Conservation (phyloP, 2,113 vertebrate genomes). For the Malurus elegans region DNA sequence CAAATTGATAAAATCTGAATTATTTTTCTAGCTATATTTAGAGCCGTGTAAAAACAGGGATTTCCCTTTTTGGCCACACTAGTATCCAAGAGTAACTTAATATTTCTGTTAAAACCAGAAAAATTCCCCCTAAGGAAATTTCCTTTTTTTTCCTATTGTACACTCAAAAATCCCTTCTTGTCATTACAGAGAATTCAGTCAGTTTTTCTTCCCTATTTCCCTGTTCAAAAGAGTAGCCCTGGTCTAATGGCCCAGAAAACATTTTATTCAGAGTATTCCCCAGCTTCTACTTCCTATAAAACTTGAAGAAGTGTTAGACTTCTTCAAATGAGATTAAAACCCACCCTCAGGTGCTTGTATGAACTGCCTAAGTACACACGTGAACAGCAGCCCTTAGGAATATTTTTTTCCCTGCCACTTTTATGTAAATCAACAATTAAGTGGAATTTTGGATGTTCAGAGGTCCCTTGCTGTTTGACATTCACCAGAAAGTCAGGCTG, state of each 20-base stretch:
- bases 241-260: neutral
- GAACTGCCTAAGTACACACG: neutral
- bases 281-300: neutral
- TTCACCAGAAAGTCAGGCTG: neutral
- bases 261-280: neutral
- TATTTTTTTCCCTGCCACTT: neutral
- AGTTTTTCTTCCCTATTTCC: constrained; percentile 9
- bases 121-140: constrained; percentile 17
- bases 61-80: constrained; percentile 20
- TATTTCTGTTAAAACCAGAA: constrained; percentile 9
- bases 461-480: neutral
- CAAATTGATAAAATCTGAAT: neutral
- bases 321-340: neutral
- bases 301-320: neutral
- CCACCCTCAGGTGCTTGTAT: neutral
- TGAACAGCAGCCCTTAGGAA: neutral
- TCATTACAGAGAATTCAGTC: neutral
- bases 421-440: neutral
- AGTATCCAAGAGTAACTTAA: neutral
- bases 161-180: constrained; percentile 17
- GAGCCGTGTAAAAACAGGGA: neutral
- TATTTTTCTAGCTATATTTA: constrained; percentile 17
- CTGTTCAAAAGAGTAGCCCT: neutral
- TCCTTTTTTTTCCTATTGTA: neutral
- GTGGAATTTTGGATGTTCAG: neutral